Evolutionary conservation across 2,113 vertebrate species (phyloP).

Genomic region (Callionymus lyra): DNA sequence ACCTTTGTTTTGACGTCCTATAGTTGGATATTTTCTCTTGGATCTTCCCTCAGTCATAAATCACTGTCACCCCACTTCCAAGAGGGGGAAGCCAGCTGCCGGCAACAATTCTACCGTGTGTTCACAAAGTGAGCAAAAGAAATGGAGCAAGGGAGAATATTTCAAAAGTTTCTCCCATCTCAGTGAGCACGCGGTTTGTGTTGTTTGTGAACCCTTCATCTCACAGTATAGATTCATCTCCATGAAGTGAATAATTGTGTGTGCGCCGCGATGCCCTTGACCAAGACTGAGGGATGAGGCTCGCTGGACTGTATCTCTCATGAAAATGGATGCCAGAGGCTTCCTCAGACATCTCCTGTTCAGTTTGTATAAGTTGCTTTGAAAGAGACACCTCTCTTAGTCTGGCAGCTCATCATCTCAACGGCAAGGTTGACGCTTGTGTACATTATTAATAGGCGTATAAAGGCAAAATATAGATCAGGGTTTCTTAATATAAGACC

Average conservation of each 20-base stretch:
- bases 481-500: too few species aligned
- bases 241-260: conserved; percentile 17
- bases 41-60: conserved; percentile 60
- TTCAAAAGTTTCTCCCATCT: conserved; percentile 38
- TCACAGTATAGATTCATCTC: conserved; percentile 23
- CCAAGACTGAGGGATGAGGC: conserved; percentile 39
- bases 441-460: too few species aligned
- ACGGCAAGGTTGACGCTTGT: background rate
- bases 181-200: conserved; percentile 31
- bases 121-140: conserved; percentile 6
- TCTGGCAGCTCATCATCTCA: background rate
- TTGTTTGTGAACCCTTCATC: conserved; percentile 40
- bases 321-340: conserved; percentile 48
- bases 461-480: too few species aligned
- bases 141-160: conserved; percentile 24
- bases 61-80: conserved; percentile 63
- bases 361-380: conserved; percentile 10
- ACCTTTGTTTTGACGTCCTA: conserved; percentile 48
- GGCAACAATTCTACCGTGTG: conserved; percentile 32
- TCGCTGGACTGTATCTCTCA: conserved; percentile 38
- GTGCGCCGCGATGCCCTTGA: conserved; percentile 46
- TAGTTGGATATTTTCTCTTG: conserved; percentile 57
- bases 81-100: conserved; percentile 54
- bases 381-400: background rate
- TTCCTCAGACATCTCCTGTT: conserved; percentile 26